Conservation (phyloP, 2,113 vertebrate genomes). For the Gobiocypris rarus region DNA sequence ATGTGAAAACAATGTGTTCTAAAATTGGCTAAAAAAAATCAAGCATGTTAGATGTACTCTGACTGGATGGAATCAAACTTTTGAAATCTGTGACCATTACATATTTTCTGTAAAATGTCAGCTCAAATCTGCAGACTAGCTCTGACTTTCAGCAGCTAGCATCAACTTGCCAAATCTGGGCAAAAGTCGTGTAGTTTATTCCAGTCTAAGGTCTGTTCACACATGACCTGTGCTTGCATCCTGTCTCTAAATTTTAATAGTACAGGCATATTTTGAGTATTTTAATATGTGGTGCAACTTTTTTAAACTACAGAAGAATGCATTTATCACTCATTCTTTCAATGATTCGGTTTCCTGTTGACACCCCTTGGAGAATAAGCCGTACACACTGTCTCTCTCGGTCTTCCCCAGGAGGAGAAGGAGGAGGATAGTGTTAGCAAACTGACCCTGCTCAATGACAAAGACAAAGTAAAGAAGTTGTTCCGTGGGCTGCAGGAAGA, state of each 20-base stretch:
- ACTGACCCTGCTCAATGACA: constrained; percentile 22
- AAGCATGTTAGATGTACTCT: too few species aligned
- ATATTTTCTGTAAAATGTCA: too few species aligned
- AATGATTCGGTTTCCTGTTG: not conserved
- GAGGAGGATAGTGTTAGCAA: constrained; percentile 16
- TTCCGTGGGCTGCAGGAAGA: constrained; percentile 13
- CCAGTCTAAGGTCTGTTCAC: not conserved
- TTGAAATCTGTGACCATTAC: too few species aligned
- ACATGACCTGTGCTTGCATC: not conserved
- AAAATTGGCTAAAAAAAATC: too few species aligned
- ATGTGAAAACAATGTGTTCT: too few species aligned
- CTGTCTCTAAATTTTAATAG: not conserved
- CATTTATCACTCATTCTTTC: not conserved
- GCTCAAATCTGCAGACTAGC: too few species aligned
- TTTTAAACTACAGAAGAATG: not conserved
- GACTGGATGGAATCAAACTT: too few species aligned
- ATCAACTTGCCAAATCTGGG: too few species aligned
- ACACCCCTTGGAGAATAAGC: not conserved
- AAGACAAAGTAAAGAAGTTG: constrained; percentile 30
- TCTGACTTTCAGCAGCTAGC: too few species aligned
- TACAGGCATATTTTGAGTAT: not conserved
- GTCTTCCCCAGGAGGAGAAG: constrained; percentile 2
- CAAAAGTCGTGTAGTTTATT: too few species aligned
- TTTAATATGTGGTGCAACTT: not conserved
- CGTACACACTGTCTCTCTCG: not conserved